Evolutionary conservation across 2,113 vertebrate genomes (phyloP).

Genomic region (Alouatta palliata): DNA sequence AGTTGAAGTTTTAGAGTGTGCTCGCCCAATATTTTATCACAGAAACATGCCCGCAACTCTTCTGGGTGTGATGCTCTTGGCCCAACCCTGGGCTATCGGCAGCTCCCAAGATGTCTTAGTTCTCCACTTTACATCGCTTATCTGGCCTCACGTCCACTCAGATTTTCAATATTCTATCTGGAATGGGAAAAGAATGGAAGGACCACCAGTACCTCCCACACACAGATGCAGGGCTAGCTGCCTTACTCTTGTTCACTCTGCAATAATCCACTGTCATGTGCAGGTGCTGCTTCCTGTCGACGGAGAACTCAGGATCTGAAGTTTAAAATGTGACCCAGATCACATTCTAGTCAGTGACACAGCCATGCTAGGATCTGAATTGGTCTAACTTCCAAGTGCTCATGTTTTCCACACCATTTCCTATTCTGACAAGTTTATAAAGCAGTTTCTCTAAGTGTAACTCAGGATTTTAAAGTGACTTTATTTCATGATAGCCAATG

Average conservation of each 20-base stretch:
- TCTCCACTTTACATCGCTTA: background rate
- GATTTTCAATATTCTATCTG: background rate
- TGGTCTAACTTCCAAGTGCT: background rate
- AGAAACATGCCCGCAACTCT: no score
- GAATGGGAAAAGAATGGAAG: background rate
- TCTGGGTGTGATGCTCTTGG: background rate
- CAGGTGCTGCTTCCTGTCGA: accelerated
- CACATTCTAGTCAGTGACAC: background rate
- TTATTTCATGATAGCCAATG: background rate
- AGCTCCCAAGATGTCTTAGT: accelerated
- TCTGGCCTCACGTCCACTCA: background rate
- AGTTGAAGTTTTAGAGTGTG: accelerated
- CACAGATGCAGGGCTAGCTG: background rate
- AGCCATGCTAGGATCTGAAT: no score
- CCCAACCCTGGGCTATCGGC: background rate
- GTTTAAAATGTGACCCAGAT: no score
- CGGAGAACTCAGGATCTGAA: background rate
- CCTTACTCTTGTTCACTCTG: accelerated
- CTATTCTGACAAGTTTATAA: accelerated
- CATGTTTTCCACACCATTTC: background rate
- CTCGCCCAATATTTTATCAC: accelerated
- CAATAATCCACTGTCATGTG: accelerated
- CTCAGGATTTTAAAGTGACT: background rate
- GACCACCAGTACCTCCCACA: no score
- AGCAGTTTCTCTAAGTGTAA: background rate